These are phyloP conservation scores for Corythornis leucogaster DNA, from an alignment of 2,797 vertebrate genomes.

Conservation along the genomic window DNA sequence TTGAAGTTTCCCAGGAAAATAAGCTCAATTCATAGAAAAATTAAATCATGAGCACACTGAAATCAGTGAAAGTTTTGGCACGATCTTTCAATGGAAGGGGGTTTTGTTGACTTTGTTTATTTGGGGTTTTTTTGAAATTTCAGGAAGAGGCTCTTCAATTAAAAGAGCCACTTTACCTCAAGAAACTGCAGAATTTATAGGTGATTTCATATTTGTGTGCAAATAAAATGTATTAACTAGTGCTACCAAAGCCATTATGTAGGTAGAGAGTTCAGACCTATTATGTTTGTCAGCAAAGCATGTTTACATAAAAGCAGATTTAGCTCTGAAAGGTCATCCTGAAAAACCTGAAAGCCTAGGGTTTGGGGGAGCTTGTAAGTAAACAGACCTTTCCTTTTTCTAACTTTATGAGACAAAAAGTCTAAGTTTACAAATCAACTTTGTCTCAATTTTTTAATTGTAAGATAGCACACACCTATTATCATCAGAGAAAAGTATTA, in stretches of 20 bases:
- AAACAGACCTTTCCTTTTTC: background rate
- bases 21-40: background rate
- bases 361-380: background rate
- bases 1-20: background rate
- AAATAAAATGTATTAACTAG: background rate
- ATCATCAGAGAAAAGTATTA: background rate
- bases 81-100: background rate
- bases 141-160: background rate
- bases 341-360: background rate
- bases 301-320: background rate
- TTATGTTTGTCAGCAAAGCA: background rate
- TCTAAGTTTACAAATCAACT: background rate
- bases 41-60: background rate
- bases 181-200: background rate
- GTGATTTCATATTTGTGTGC: background rate
- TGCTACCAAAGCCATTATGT: background rate
- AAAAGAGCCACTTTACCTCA: background rate
- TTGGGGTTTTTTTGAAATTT: background rate
- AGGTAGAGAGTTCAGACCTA: background rate
- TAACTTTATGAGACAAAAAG: background rate
- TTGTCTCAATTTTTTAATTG: slow-evolving; percentile 3
- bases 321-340: background rate
- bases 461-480: background rate
- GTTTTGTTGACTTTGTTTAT: background rate
- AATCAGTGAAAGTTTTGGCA: background rate